These are phyloP conservation scores for Mungos mungo DNA, from an alignment of 2,113 vertebrate genomes.

Conservation along the genomic window DNA sequence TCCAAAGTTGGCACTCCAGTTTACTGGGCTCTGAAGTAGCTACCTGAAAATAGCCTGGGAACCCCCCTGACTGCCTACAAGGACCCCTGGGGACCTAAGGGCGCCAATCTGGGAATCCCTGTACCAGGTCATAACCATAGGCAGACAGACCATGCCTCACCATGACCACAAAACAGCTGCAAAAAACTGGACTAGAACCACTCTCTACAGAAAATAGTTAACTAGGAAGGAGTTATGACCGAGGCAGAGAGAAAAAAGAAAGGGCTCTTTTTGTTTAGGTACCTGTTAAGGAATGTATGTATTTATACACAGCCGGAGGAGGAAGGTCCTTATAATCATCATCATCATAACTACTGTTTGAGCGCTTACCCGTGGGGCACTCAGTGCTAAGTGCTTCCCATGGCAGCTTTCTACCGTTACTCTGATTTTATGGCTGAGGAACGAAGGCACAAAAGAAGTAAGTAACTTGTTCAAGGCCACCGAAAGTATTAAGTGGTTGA, in stretches of 20 bases:
- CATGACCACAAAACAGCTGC: background rate
- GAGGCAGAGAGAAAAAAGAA: conserved; percentile 24
- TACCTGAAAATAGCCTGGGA: background rate
- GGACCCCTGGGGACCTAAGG: background rate
- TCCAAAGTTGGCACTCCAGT: background rate
- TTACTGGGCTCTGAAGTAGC: background rate
- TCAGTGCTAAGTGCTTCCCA: conserved; percentile 1
- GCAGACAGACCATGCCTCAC: background rate
- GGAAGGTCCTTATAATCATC: background rate
- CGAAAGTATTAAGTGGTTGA: conserved; percentile 6
- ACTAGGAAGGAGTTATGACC: background rate
- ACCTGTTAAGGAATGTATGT: background rate
- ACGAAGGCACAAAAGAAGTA: conserved; percentile 46
- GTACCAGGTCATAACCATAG: background rate
- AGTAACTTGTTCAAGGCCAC: conserved; percentile 36
- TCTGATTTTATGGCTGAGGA: conserved; percentile 42
- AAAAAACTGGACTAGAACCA: background rate
- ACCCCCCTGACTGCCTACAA: background rate
- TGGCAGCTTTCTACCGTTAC: conserved; percentile 30
- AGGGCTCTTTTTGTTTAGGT: background rate
- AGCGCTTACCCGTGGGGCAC: background rate
- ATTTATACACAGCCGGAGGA: background rate
- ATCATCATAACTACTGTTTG: background rate
- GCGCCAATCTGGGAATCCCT: background rate
- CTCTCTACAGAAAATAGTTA: conserved; percentile 16